These are phyloP conservation scores for Helostoma temminkii DNA, from an alignment of 2,797 vertebrate genomes.

Conservation along the genomic window DNA sequence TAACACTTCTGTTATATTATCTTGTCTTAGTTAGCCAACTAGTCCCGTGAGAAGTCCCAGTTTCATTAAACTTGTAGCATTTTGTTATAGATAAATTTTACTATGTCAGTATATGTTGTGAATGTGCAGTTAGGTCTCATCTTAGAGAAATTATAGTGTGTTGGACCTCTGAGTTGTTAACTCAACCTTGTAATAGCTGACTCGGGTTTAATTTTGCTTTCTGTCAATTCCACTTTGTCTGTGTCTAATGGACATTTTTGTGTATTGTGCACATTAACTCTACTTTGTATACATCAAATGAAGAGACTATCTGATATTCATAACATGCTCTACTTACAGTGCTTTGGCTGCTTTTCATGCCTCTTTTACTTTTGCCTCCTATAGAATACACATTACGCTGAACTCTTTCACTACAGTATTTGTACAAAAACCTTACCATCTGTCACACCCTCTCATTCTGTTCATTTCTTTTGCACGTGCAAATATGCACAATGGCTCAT, in stretches of 20 bases:
- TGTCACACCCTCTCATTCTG: neutral
- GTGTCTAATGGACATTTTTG: slow-evolving; percentile 40
- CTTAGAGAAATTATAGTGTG: neutral
- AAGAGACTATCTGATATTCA: neutral
- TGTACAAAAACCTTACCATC: neutral
- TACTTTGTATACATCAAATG: neutral
- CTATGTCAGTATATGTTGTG: neutral
- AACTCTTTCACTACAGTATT: neutral
- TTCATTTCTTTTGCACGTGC: neutral
- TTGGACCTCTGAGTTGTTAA: neutral
- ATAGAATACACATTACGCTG: neutral
- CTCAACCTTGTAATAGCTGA: slow-evolving; percentile 14
- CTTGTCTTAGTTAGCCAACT: too few species aligned
- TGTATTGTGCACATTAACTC: slow-evolving; percentile 39
- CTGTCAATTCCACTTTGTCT: slow-evolving; percentile 5
- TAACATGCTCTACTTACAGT: neutral
- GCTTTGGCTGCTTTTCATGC: neutral
- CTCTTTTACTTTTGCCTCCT: slow-evolving; percentile 1
- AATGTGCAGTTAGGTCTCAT: neutral
- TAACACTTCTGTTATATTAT: too few species aligned
- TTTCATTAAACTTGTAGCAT: neutral
- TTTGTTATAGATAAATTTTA: neutral
- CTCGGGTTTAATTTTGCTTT: slow-evolving; percentile 5
- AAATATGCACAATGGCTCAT: neutral
- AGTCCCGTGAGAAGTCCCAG: neutral